Evolutionary conservation across 2,797 vertebrate species (phyloP), one percentile per base, ranked within the genome.

Genomic region (Phyllotis vaccarum): DNA sequence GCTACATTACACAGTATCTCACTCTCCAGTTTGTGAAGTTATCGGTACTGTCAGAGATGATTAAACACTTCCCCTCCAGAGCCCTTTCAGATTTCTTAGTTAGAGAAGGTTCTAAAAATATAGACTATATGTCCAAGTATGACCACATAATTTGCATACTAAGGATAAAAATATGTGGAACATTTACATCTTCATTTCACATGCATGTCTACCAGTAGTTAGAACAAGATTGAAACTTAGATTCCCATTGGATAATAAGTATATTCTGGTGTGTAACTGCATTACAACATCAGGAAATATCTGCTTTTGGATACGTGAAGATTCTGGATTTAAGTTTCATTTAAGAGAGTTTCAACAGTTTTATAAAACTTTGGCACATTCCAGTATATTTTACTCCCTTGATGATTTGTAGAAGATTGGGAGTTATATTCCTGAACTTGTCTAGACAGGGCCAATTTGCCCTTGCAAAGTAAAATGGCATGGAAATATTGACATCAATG

Each of bases 331-430:
- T 96, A 91, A 94, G 92, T 96, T 93, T 74, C 12, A 78, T 64
- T 92, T 95, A 97, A 94, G 49, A 92, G 66, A 95, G 68, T 95
- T 97, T 96, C 95, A 94, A 94, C 89, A 97, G 58, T 95, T 98
- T 96, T 95, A n/a, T 64, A 91, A 82, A 95, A 96, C 91, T 96
- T 94, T 93, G 78, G 19, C 93, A 81, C 37, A 88, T 74, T 89
- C 90, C 37, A 85, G 34, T n/a, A 24, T 43, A 86, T 72, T 16
- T 43, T 54, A 46, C 62, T 75, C 37, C 54, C 58, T 74, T 52
- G 5, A 87, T 83, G 34, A 94, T 89, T 89, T 81, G 6, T 70
- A 52, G 88, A 66, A 89, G 43, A 70, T 22, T 92, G 43, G 80
- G 86, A 56, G 89, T 85, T 93, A 17, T 72, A 74, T 54, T 17